Percentiles rank a stretch among this genome's conserved stretches.
These are phyloP conservation scores for Pantherophis guttatus DNA, from an alignment of 2,113 vertebrate genomes.

Conservation along the genomic window DNA sequence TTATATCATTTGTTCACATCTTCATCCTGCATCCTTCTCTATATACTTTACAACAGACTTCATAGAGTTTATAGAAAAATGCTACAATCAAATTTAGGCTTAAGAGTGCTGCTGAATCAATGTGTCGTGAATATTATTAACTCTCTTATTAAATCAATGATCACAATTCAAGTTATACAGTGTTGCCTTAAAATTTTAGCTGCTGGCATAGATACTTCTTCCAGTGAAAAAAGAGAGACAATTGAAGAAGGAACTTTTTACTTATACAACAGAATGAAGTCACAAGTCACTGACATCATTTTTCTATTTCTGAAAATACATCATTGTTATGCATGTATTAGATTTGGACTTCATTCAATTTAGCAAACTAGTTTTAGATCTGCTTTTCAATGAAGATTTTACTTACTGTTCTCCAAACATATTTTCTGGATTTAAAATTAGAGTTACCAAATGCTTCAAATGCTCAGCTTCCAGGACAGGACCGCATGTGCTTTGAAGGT, in stretches of 20 bases:
- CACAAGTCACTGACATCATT: conserved; percentile 51
- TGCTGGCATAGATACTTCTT: neutral
- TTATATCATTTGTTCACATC: neutral
- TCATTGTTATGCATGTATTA: conserved; percentile 39
- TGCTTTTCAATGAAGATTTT: neutral
- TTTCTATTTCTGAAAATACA: conserved; percentile 55
- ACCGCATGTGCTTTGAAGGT: conserved; percentile 16
- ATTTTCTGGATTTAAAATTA: neutral
- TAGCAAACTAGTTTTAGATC: neutral
- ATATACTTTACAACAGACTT: neutral
- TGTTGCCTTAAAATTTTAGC: neutral
- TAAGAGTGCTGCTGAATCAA: fast-evolving
- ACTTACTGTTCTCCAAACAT: neutral
- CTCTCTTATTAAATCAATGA: neutral
- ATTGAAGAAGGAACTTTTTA: neutral
- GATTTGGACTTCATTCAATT: conserved; percentile 12
- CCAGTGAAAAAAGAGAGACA: neutral
- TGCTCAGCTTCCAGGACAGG: too few species aligned
- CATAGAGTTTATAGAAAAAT: neutral
- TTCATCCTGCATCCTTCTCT: neutral
- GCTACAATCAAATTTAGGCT: fast-evolving
- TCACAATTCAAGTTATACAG: neutral
- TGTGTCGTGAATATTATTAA: fast-evolving
- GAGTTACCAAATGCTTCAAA: fast-evolving
- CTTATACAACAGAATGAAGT: conserved; percentile 2